phyloP scores from a whole-genome alignment of 2,888 invertebrate genomes.

The Troides aeacus region DNA sequence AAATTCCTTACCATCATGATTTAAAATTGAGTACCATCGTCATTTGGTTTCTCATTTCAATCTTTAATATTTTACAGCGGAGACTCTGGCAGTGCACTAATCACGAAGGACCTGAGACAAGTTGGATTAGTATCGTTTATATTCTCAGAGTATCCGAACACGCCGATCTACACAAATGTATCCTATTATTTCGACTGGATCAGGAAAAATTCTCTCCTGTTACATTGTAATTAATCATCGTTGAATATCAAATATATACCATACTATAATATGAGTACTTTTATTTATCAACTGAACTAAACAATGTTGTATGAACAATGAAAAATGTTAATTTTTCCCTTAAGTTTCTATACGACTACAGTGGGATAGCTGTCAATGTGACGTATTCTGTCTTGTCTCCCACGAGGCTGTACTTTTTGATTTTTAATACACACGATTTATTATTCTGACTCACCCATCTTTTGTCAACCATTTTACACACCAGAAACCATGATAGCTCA shows the following conservation, averaged over 20 bases:
- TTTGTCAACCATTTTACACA: too few species aligned
- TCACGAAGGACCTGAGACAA: constrained; percentile 19
- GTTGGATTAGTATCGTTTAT: constrained; percentile 26
- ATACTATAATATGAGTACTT: not conserved
- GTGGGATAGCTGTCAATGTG: too few species aligned
- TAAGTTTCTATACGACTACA: too few species aligned
- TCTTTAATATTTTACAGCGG: constrained; percentile 15
- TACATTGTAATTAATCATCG: constrained; percentile 16
- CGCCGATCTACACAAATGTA: constrained; percentile 25
- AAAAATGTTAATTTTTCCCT: too few species aligned
- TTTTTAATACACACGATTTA: too few species aligned
- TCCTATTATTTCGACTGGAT: constrained; percentile 24
- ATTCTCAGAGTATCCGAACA: constrained; percentile 16
- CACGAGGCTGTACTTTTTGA: too few species aligned
- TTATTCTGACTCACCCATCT: too few species aligned
- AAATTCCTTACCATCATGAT: not conserved
- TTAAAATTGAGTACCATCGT: not conserved
- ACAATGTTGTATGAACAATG: too few species aligned
- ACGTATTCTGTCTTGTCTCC: too few species aligned
- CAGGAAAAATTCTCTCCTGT: constrained; percentile 2
- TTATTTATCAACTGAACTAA: not conserved
- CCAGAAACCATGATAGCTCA: too few species aligned
- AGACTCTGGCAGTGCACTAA: constrained; percentile 26
- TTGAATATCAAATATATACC: not conserved
- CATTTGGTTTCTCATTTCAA: not conserved